Percentiles rank a stretch among this genome's conserved stretches.
phyloP scores from a whole-genome alignment of 1,140 invertebrate species.

The Heliothis subflexa region DNA sequence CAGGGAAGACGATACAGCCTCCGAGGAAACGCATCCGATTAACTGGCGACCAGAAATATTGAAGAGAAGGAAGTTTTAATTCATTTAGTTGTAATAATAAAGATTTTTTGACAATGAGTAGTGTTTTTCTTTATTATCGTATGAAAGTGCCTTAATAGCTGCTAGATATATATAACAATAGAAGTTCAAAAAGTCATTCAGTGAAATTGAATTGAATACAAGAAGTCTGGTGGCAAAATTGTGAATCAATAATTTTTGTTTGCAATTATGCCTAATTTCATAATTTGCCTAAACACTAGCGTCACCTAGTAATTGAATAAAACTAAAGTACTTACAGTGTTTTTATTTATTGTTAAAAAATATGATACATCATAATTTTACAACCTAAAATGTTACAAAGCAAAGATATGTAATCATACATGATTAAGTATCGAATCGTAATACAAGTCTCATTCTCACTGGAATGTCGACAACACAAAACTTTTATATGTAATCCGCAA shows the following conservation, averaged over 20 bases:
- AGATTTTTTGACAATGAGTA: conserved; percentile 6
- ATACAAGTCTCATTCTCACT: conserved; percentile 25
- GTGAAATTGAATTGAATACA: no score
- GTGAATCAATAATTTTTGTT: no score
- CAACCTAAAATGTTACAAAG: conserved; percentile 37
- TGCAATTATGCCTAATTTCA: no score
- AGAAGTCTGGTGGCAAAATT: no score
- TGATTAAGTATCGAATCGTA: conserved; percentile 20
- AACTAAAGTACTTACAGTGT: neutral
- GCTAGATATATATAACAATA: no score
- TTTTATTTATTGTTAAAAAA: conserved; percentile 48
- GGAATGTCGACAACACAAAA: conserved; percentile 35
- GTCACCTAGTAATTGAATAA: neutral
- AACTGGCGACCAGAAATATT: conserved; percentile 98
- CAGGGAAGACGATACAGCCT: conserved; percentile 98
- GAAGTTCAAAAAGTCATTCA: no score
- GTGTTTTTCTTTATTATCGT: neutral
- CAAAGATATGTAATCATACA: conserved; percentile 37
- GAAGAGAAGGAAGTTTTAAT: conserved; percentile 94
- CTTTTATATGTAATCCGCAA: neutral
- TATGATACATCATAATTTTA: conserved; percentile 44
- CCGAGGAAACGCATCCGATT: conserved; percentile 98
- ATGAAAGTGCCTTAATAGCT: no score
- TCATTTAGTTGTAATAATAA: conserved; percentile 4
- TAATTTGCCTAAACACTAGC: no score